Conservation (phyloP, 2,113 vertebrate genomes). For the Cyanistes caeruleus region DNA sequence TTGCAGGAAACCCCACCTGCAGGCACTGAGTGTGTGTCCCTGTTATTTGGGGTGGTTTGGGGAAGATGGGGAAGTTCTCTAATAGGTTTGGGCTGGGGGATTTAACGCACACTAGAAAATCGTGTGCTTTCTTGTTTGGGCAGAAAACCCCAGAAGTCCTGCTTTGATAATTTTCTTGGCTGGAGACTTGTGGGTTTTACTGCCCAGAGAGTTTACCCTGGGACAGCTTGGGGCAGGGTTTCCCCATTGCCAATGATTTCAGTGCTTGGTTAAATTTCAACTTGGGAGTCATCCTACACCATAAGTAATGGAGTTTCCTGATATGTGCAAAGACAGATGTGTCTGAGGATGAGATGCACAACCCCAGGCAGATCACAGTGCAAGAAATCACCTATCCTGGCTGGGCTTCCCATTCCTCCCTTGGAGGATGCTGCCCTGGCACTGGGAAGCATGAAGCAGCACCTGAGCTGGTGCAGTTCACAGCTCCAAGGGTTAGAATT, state of each 20-base stretch:
- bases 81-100: background rate
- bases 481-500: background rate
- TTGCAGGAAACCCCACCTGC: background rate
- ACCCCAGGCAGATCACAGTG: fast-evolving
- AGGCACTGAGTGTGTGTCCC: fast-evolving
- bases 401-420: background rate
- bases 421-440: fast-evolving
- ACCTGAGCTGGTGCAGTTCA: background rate
- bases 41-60: background rate
- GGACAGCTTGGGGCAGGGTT: background rate
- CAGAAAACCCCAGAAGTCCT: background rate
- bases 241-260: background rate
- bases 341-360: background rate
- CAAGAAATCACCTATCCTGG: background rate
- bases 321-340: fast-evolving
- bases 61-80: background rate
- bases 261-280: background rate
- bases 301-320: background rate
- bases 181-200: background rate
- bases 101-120: background rate
- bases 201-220: background rate
- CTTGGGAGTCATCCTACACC: background rate
- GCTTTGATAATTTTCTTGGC: background rate
- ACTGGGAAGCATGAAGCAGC: background rate
- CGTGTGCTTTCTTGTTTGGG: background rate